A percentile compares a stretch with the other conserved stretches of the same genome.
Conservation (phyloP, 1,140 invertebrate genomes). For the Stegodyphus dumicola region DNA sequence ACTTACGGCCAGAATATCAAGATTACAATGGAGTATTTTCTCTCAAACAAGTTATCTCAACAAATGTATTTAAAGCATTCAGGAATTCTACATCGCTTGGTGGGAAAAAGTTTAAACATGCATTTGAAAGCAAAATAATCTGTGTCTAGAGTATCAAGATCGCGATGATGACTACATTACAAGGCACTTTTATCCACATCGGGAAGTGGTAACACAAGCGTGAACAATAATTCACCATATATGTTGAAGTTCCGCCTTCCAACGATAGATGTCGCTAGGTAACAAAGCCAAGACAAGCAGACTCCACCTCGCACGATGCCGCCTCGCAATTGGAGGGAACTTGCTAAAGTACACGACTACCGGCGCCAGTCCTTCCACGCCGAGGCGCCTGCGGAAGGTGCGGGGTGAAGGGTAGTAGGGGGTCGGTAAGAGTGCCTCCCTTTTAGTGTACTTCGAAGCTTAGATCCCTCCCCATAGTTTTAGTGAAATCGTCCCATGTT, state of each 20-base stretch:
- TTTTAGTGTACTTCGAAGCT: slow-evolving; percentile 6
- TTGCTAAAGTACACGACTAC: slow-evolving; percentile 35
- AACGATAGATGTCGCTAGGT: slow-evolving; percentile 46
- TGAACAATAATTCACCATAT: background rate
- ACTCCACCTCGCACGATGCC: slow-evolving; percentile 15
- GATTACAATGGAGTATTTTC: too few species aligned
- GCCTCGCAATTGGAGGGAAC: slow-evolving; percentile 13
- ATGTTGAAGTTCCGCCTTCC: background rate
- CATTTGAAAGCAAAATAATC: too few species aligned
- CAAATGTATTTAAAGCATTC: too few species aligned
- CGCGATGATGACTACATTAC: background rate
- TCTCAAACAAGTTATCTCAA: too few species aligned
- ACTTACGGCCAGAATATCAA: too few species aligned
- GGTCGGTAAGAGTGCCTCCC: background rate
- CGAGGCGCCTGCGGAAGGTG: slow-evolving; percentile 29
- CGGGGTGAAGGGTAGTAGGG: background rate
- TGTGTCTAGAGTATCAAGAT: too few species aligned
- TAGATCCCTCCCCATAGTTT: slow-evolving; percentile 36
- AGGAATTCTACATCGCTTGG: too few species aligned
- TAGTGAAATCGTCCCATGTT: slow-evolving; percentile 18
- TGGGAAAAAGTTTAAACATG: too few species aligned
- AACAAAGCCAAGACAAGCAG: background rate
- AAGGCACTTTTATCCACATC: too few species aligned
- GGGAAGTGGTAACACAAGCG: too few species aligned
- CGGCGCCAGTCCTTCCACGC: slow-evolving; percentile 39